Evolutionary conservation across 2,113 vertebrate genomes (phyloP).

Genomic region (Rostratula benghalensis): DNA sequence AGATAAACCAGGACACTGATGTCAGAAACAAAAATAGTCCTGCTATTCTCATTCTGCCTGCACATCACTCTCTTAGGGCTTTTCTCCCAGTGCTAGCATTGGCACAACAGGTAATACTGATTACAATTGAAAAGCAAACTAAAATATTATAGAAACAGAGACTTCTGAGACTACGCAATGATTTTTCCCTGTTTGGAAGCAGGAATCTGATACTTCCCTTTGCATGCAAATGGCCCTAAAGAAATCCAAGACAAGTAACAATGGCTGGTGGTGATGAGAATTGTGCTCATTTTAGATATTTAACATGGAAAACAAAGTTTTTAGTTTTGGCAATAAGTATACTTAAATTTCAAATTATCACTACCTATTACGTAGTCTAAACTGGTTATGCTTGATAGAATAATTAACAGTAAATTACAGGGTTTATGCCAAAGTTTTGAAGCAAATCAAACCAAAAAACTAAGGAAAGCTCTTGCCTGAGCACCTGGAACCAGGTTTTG

Average conservation of each 20-base stretch:
- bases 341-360: background rate
- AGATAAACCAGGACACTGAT: slow-evolving; percentile 19
- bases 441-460: background rate
- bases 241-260: background rate
- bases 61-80: background rate
- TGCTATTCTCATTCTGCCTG: background rate
- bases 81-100: background rate
- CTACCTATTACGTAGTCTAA: background rate
- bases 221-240: background rate
- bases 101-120: background rate
- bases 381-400: background rate
- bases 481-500: background rate
- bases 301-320: background rate
- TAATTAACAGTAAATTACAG: background rate
- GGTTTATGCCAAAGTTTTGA: background rate
- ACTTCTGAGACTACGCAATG: background rate
- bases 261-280: background rate
- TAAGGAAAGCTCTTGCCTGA: background rate
- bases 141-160: background rate
- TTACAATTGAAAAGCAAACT: background rate
- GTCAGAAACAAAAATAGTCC: slow-evolving; percentile 32
- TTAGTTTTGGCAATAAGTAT: background rate
- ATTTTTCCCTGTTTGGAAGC: background rate
- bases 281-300: background rate
- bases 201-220: background rate